Conservation (phyloP, 2,113 vertebrate genomes). For the Anthoscopus minutus region DNA sequence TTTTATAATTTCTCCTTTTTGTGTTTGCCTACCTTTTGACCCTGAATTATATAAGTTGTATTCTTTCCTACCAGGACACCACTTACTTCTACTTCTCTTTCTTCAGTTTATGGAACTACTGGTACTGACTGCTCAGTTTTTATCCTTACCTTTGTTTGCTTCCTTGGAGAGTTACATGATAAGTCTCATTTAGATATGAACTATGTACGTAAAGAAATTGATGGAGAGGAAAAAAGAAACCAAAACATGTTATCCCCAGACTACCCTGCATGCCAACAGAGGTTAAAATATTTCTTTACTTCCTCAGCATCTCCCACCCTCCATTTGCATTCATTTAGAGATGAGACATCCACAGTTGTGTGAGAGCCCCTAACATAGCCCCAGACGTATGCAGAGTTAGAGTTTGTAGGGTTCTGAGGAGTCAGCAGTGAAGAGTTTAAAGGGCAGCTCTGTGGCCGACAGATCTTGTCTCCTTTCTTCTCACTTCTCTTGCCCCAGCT, state of each 20-base stretch:
- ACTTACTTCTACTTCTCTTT: not conserved
- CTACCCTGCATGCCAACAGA: not conserved
- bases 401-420: not conserved
- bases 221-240: rapidly evolving
- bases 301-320: not conserved
- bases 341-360: not conserved
- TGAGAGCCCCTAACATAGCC: not conserved
- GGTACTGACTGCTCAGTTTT: not conserved
- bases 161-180: not conserved
- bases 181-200: not conserved
- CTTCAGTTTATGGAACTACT: not conserved
- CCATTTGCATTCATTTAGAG: not conserved
- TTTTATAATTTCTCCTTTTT: not conserved
- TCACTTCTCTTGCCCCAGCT: not conserved
- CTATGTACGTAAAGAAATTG: not conserved
- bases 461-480: not conserved
- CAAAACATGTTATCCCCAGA: not conserved
- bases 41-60: not conserved
- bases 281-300: not conserved
- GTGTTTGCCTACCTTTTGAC: not conserved
- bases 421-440: not conserved
- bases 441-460: not conserved
- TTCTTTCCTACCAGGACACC: not conserved
- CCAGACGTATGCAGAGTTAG: not conserved
- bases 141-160: not conserved